These are phyloP conservation scores for Coelinius sp. DNA, from an alignment of 2,888 invertebrate species.

Conservation along the genomic window DNA sequence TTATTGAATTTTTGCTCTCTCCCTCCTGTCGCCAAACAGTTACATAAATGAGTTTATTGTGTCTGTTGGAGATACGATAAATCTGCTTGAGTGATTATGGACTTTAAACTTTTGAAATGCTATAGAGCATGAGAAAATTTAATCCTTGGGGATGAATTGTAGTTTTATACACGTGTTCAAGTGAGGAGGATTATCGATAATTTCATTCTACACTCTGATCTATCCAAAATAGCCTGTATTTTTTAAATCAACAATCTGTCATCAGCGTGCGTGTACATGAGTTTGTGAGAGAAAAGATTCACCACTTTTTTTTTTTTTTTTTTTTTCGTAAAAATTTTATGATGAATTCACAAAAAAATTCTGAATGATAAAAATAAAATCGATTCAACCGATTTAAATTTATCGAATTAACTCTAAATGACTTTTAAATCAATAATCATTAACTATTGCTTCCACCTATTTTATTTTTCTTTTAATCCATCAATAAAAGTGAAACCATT, in stretches of 20 bases:
- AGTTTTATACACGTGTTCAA: not conserved
- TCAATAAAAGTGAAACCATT: too few species aligned
- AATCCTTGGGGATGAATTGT: not conserved
- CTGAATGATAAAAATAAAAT: too few species aligned
- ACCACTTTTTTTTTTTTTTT: slow-evolving; percentile 48
- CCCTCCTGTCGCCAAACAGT: not conserved
- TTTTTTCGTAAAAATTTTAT: not conserved
- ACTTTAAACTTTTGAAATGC: slow-evolving; percentile 14
- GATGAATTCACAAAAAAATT: too few species aligned
- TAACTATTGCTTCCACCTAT: too few species aligned
- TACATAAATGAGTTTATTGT: slow-evolving; percentile 11
- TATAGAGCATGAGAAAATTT: not conserved
- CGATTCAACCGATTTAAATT: too few species aligned
- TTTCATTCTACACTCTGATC: not conserved
- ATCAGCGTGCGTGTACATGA: not conserved
- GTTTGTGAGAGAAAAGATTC: slow-evolving; percentile 4
- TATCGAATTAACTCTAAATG: too few species aligned
- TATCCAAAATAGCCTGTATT: slow-evolving; percentile 9
- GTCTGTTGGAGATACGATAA: slow-evolving; percentile 22
- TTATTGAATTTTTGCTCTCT: not conserved
- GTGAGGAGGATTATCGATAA: not conserved
- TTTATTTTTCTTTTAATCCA: too few species aligned
- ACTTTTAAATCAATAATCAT: too few species aligned
- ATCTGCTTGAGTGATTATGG: not conserved
- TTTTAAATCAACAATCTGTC: not conserved